Evolutionary conservation across 2,888 invertebrate species (phyloP).

Genomic region (Busseola fusca): DNA sequence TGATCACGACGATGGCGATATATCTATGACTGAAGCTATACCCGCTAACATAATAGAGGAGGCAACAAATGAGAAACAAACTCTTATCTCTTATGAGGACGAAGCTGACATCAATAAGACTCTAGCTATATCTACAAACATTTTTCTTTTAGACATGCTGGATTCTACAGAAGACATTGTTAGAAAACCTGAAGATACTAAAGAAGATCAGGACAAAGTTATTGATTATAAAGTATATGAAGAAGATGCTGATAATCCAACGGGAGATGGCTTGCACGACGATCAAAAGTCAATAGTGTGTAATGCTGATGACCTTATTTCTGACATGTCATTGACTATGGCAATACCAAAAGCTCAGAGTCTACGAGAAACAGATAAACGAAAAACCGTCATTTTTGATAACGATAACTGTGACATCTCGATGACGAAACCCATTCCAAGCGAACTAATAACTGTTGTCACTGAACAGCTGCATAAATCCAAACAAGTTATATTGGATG

Average conservation of each 20-base stretch:
- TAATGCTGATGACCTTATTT: neutral
- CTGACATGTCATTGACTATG: constrained; percentile 30
- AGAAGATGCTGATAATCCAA: neutral
- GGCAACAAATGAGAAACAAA: constrained; percentile 16
- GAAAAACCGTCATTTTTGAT: constrained; percentile 31
- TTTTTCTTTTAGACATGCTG: constrained; percentile 41
- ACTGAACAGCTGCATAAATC: constrained; percentile 23
- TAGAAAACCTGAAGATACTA: neutral
- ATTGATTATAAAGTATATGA: constrained; percentile 19
- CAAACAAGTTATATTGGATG: constrained; percentile 7
- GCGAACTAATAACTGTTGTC: constrained; percentile 27
- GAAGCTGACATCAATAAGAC: constrained; percentile 45
- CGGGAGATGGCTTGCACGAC: neutral
- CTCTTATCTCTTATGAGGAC: constrained; percentile 49
- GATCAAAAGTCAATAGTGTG: neutral
- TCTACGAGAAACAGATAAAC: constrained; percentile 21
- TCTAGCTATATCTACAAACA: constrained; percentile 48
- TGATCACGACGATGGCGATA: constrained; percentile 36
- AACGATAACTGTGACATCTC: constrained; percentile 34
- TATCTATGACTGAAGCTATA: constrained; percentile 61
- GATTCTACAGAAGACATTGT: constrained; percentile 19
- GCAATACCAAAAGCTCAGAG: constrained; percentile 10
- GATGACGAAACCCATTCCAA: constrained; percentile 51
- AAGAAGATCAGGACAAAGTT: constrained; percentile 7
- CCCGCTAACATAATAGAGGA: constrained; percentile 51